Evolutionary conservation across 2,113 vertebrate genomes (phyloP), one percentile per base, ranked within the genome.

Genomic region (Camelus bactrianus): DNA sequence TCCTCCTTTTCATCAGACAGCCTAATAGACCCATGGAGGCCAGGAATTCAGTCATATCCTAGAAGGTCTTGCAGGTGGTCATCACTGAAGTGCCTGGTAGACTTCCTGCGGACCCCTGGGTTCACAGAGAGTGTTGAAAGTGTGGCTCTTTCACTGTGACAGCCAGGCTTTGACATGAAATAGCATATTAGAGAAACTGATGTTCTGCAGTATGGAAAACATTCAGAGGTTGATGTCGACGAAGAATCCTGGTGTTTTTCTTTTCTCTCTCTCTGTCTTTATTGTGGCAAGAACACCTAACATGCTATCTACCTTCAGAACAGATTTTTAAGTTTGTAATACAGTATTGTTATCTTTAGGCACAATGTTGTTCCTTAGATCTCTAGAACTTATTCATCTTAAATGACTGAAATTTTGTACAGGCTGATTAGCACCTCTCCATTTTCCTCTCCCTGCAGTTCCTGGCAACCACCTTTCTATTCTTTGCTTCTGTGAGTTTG

Each of bases 1-100:
- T 89, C 94, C 76, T 97, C 62, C 87, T 96, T 98, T 98, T 98
- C 85, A 98, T 98, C 97, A 75, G 60, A 38, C 62, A 0, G 0
- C 70, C 54, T 93, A 77, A 76, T 89, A 81, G 96, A 96, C 86
- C 76, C 96, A 3, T 2, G 10, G 96, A 98, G 91, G 67, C 70
- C 84, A 90, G 56, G 22, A 48, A 17, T 90, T 88, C 85, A 12
- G 0, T 50, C 95, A 95, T 90, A n/a, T 96, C 89, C 83, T 6
- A 92, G 95, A 97, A 93, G 46, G 90, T 92, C 91, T 82, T 97
- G n/a, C 0, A 16, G 88, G 96, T 90, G 97, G 95, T 83, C 42
- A 17, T 52, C 73, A 84, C 0, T 75, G 92, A 95, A 92, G 87
- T 9, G 13, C 54, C 38, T 8, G 22, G 72, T 90, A 54, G n/a